A percentile compares a stretch with the other conserved stretches of the same genome.
Conservation (phyloP, 2,888 invertebrate genomes). For the Zele albiditarsus region DNA sequence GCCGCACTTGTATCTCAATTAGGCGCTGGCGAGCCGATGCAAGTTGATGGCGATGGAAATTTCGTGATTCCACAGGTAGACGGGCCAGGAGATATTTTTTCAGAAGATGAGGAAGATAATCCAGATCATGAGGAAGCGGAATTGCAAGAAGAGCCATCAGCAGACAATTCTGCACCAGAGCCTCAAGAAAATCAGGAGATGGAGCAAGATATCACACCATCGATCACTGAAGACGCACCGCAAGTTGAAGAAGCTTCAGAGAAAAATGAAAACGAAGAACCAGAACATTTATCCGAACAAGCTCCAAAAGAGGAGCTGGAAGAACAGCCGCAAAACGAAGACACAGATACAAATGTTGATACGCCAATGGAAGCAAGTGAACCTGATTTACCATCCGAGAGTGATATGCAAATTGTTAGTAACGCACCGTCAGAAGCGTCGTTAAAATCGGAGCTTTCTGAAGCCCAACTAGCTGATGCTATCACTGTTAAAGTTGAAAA, state of each 20-base stretch:
- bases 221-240: slow-evolving; percentile 46
- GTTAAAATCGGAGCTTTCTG: slow-evolving; percentile 42
- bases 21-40: slow-evolving; percentile 65
- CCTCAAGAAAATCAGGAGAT: slow-evolving; percentile 51
- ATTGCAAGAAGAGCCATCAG: slow-evolving; percentile 35
- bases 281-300: slow-evolving; percentile 40
- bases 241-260: slow-evolving; percentile 39
- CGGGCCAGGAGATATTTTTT: slow-evolving; percentile 63
- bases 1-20: slow-evolving; percentile 64
- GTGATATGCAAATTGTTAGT: slow-evolving; percentile 47
- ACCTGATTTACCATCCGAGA: slow-evolving; percentile 47
- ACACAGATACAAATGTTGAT: slow-evolving; percentile 42
- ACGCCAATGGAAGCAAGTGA: slow-evolving; percentile 46
- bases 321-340: slow-evolving; percentile 31
- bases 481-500: slow-evolving; percentile 18
- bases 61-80: slow-evolving; percentile 70
- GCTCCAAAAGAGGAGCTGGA: slow-evolving; percentile 21
- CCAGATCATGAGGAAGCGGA: slow-evolving; percentile 42
- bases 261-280: slow-evolving; percentile 46
- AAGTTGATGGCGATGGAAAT: slow-evolving; percentile 69
- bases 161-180: slow-evolving; percentile 23
- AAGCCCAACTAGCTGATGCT: slow-evolving; percentile 30
- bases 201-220: slow-evolving; percentile 54
- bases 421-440: slow-evolving; percentile 44
- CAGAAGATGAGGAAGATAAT: slow-evolving; percentile 60